Percentiles rank a stretch among this genome's conserved stretches.
phyloP scores from a whole-genome alignment of 2,797 vertebrate genomes.

The Enteromius paludinosus region DNA sequence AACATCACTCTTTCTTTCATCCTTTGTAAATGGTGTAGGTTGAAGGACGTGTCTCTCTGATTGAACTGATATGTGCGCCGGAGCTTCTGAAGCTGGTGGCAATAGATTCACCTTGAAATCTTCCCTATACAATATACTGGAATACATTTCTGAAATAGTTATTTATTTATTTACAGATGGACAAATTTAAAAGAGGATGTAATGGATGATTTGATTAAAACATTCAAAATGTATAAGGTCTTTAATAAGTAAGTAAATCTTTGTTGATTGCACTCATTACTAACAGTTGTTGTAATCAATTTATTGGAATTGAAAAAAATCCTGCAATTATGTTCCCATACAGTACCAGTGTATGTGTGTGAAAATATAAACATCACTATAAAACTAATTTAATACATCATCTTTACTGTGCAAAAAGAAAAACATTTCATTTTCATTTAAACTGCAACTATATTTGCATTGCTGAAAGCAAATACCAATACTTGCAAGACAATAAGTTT shows the following conservation, averaged over 20 bases:
- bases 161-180: neutral
- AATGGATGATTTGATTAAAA: neutral
- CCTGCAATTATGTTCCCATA: neutral
- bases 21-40: neutral
- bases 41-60: slow-evolving; percentile 29
- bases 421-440: neutral
- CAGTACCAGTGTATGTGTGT: neutral
- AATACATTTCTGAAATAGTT: neutral
- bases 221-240: neutral
- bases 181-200: neutral
- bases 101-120: slow-evolving; percentile 13
- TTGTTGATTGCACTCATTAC: neutral
- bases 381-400: neutral
- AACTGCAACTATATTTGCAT: neutral
- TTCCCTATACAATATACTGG: neutral
- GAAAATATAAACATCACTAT: neutral
- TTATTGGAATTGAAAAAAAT: neutral
- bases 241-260: neutral
- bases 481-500: neutral
- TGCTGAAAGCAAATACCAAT: neutral
- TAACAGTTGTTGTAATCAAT: neutral
- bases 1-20: slow-evolving; percentile 28
- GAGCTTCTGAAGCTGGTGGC: slow-evolving; percentile 9
- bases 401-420: neutral
- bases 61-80: slow-evolving; percentile 18